Evolutionary conservation across 2,888 invertebrate species (phyloP).

Genomic region (Hirtodrosophila histrioides): DNA sequence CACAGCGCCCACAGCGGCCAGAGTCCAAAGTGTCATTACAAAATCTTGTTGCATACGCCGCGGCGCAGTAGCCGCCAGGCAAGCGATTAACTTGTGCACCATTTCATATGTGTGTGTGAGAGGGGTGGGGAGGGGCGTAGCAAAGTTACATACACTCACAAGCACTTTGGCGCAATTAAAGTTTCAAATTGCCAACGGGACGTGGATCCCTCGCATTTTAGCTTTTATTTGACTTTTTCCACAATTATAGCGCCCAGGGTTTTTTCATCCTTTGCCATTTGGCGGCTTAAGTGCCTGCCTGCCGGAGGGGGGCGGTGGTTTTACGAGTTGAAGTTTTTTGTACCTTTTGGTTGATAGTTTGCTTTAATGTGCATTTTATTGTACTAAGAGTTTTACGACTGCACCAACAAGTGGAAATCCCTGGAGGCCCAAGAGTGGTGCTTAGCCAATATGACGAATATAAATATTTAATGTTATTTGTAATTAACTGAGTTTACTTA

Average conservation of each 20-base stretch:
- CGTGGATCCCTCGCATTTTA: constrained; percentile 25
- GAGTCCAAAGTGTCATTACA: constrained; percentile 48
- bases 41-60: constrained; percentile 51
- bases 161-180: constrained; percentile 63
- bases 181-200: constrained; percentile 59
- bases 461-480: background rate
- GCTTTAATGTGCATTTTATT: constrained; percentile 19
- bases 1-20: constrained; percentile 29
- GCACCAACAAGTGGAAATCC: constrained; percentile 10
- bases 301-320: constrained; percentile 13
- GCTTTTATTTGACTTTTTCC: constrained; percentile 57
- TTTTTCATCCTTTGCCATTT: constrained; percentile 35
- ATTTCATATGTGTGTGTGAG: background rate
- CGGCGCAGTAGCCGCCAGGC: constrained; percentile 22
- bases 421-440: background rate
- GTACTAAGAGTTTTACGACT: constrained; percentile 16
- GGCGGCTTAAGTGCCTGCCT: constrained; percentile 22
- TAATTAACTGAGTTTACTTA: background rate
- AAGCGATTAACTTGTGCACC: constrained; percentile 28
- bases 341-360: constrained; percentile 25
- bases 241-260: constrained; percentile 47
- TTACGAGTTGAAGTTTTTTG: constrained; percentile 22
- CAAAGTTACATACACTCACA: constrained; percentile 26
- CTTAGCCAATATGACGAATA: background rate
- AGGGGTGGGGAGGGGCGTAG: constrained; percentile 3